Evolutionary conservation across 2,797 vertebrate genomes (phyloP), one percentile per base, ranked within the genome.

Genomic region (Pseudomugil tenellus): DNA sequence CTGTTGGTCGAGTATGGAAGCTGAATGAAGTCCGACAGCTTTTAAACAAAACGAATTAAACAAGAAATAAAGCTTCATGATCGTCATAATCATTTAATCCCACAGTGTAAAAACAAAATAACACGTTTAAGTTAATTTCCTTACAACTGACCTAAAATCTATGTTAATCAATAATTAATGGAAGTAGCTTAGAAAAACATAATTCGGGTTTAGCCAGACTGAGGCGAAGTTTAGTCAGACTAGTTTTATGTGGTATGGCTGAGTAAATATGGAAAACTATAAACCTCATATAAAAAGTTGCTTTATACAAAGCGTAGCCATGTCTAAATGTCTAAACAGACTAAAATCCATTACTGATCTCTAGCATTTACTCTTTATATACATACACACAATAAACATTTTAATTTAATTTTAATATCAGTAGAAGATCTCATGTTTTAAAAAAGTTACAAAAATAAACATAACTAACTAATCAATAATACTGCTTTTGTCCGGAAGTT

Each of bases 221-320:
- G 2, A 9, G 4, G n/a, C 17, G n/a, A 25, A 14, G 19, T 59
- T n/a, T n/a, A 43, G 10, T 26, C 35, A 19, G 28, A 58, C 23
- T 41, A 41, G 25, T 28, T 52, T 28, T 7, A 17, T 52, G 11
- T 29, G 16, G 26, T 29, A 29, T 28, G 7, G 26, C 7, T 9
- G 16, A 1, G 3, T 13, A 59, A 21, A 21, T 23, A 46, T 29
- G 25, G 29, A 17, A n/a, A 25, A 4, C 7, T 23, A 28, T 51
- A 2, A 41, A 46, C 19, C 43, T 21, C 6, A 43, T 39, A 26
- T 16, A 3, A 64, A 29, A 43, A 49, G 17, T 3, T 0, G 5
- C 77, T 67, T 67, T 3, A 70, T 56, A 53, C 17, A 28, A 34
- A n/a, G n/a, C n/a, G n/a, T n/a, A n/a, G n/a, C n/a, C n/a, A n/a